Evolutionary conservation across 2,888 invertebrate genomes (phyloP).

Genomic region (Amblyteles armatorius): DNA sequence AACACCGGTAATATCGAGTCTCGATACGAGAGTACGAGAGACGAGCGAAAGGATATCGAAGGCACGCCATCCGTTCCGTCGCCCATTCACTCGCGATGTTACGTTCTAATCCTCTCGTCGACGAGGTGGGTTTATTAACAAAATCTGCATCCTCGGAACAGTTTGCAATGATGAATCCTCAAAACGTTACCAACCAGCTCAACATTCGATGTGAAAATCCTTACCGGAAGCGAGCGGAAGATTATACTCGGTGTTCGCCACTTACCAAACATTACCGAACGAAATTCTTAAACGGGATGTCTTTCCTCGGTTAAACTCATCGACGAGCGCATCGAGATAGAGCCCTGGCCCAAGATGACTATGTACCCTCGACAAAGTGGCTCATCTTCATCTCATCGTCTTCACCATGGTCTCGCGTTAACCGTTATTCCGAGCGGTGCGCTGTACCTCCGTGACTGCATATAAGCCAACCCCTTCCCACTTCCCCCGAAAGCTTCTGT

Average conservation of each 20-base stretch:
- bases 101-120: no score
- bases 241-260: no score
- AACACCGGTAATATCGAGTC: conserved; percentile 31
- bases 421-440: conserved; percentile 25
- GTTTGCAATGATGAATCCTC: no score
- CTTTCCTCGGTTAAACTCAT: background rate
- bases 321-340: background rate
- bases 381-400: conserved; percentile 59
- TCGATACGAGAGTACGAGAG: background rate
- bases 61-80: background rate
- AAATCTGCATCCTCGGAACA: no score
- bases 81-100: background rate
- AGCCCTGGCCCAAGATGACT: background rate
- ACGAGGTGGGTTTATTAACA: no score
- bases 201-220: no score
- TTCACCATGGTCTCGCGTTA: conserved; percentile 23
- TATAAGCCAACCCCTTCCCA: conserved; percentile 36
- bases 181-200: no score
- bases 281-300: background rate
- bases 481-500: conserved; percentile 50
- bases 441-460: background rate
- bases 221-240: no score
- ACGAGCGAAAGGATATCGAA: background rate
- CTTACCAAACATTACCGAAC: no score
- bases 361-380: conserved; percentile 26